Conservation (phyloP, 2,888 invertebrate genomes). For the Apeira syringaria region DNA sequence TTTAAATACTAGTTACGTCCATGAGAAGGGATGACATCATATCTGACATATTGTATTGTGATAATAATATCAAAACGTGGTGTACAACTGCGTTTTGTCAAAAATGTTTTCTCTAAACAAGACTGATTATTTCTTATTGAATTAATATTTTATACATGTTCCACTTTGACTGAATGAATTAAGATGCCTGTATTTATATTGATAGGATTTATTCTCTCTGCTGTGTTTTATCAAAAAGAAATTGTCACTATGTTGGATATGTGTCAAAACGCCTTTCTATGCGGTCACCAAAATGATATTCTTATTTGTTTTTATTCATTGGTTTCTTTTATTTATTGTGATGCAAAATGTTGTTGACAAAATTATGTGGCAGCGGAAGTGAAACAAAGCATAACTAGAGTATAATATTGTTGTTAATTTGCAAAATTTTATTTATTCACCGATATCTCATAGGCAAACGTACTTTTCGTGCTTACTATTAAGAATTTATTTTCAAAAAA, state of each 20-base stretch:
- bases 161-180: constrained; percentile 81
- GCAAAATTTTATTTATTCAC: constrained; percentile 81
- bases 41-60: constrained; percentile 84
- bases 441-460: constrained; percentile 69
- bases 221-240: constrained; percentile 68
- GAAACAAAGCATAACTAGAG: constrained; percentile 63
- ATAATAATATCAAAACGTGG: constrained; percentile 71
- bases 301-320: constrained; percentile 68
- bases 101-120: constrained; percentile 83
- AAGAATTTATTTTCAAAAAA: constrained; percentile 72
- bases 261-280: constrained; percentile 82
- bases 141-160: constrained; percentile 81
- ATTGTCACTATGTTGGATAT: constrained; percentile 82
- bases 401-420: constrained; percentile 79
- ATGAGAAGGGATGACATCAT: constrained; percentile 84
- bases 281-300: constrained; percentile 76
- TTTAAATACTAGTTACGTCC: constrained; percentile 83
- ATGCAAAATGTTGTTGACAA: constrained; percentile 82
- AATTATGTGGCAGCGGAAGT: constrained; percentile 77
- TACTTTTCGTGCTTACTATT: constrained; percentile 72
- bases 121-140: constrained; percentile 85
- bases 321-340: constrained; percentile 73
- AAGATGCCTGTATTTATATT: constrained; percentile 80
- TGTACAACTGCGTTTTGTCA: constrained; percentile 61
- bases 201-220: constrained; percentile 70